phyloP scores from a whole-genome alignment of 1,140 invertebrate genomes.

The Drosophila gunungcola region DNA sequence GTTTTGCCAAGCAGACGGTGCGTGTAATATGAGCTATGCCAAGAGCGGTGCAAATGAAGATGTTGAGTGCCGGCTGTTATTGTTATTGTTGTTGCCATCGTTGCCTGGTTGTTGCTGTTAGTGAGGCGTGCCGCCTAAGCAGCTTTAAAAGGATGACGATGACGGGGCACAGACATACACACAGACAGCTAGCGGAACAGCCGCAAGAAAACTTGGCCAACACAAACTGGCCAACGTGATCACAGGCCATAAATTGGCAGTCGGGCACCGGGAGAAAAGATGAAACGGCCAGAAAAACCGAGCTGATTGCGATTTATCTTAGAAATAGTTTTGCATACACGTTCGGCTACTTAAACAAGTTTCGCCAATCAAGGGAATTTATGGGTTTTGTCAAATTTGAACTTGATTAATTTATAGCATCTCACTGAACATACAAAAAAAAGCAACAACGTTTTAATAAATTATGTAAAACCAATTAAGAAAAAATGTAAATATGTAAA shows the following conservation, averaged over 20 bases:
- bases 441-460: neutral
- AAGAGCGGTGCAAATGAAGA: constrained; percentile 68
- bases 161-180: constrained; percentile 54
- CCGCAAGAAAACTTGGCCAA: constrained; percentile 34
- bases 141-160: constrained; percentile 72
- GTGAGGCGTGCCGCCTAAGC: constrained; percentile 64
- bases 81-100: constrained; percentile 40
- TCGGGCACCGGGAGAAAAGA: constrained; percentile 29
- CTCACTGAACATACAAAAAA: neutral
- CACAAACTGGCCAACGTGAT: constrained; percentile 19
- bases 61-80: constrained; percentile 54
- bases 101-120: constrained; percentile 12
- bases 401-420: constrained; percentile 32
- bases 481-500: too few species aligned
- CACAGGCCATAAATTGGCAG: constrained; percentile 43
- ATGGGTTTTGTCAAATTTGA: constrained; percentile 26
- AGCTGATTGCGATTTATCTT: constrained; percentile 37
- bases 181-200: constrained; percentile 32
- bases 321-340: constrained; percentile 28
- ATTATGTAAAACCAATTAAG: neutral
- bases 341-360: constrained; percentile 36
- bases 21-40: constrained; percentile 75
- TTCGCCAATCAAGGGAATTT: constrained; percentile 13
- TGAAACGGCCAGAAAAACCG: constrained; percentile 5
- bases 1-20: constrained; percentile 48